Evolutionary conservation across 2,797 vertebrate genomes (phyloP), one percentile per base, ranked within the genome.

Genomic region (Danio albolineatus): DNA sequence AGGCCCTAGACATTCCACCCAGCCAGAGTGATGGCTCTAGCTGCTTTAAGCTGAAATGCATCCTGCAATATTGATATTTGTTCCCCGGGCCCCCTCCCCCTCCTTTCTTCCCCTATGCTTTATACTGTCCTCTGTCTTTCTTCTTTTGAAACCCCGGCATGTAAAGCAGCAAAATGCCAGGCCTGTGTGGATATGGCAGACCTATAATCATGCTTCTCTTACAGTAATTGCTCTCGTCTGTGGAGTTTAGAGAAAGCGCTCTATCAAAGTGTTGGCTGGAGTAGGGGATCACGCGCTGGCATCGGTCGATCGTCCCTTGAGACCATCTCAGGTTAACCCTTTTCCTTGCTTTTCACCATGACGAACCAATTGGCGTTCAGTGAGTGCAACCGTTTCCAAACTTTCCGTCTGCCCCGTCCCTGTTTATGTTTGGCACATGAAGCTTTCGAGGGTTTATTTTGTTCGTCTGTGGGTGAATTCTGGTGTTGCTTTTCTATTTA

Each of bases 151-250:
- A 87, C 80, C 80, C 84, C 76, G 80, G 57, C 85, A 88, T 83
- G 84, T 85, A 84, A 84, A 85, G 69, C 80, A 81, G 83, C 48
- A 0, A 7, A 80, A 61, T 84, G 86, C 88, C 89, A 88, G 84
- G 78, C 85, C 86, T 64, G 76, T 76, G 88, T 83, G 88, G 87
- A 62, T 86, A 83, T 86, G 66, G 79, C 79, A 87, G 89, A 83
- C 79, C 84, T 89, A 86, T 88, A 91, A 92, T 92, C 88, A 81
- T 81, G 82, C 89, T 82, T 89, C 91, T 94, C 90, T 88, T 89
- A 87, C 92, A 90, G 90, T 92, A 88, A 90, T 88, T 84, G 87
- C 90, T 88, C 91, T 87, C 90, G 91, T 88, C 88, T 89, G 86
- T 7, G 21, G 89, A 89, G 83, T 88, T 88, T 81, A 83, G 88